Evolutionary conservation across 2,797 vertebrate species (phyloP), one percentile per base, ranked within the genome.

Genomic region (Eurystomus glaucurus): DNA sequence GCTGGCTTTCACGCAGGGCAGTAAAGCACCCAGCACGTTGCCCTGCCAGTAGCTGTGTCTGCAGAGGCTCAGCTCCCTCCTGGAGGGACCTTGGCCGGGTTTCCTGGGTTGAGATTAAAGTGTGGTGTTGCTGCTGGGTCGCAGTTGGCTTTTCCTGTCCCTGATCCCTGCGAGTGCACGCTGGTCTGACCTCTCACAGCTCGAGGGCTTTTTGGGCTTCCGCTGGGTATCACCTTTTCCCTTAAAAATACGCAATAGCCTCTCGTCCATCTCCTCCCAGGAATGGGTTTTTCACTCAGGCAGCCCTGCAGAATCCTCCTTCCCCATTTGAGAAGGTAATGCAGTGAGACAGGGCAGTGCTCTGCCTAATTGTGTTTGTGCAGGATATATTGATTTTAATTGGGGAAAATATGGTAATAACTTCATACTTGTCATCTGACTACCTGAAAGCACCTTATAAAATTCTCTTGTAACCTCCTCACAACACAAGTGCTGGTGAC

Each of bases 131-230:
- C 43, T 58, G 41, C 58, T 29, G 85, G 68, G 22, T 33, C 69
- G 16, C 46, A 15, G 21, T 5, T 3, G 72, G 41, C 54, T 45
- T n/a, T 14, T n/a, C 31, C 37, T 35, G 37, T 3, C 60, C 81
- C 64, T 13, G 0, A 4, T 18, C 4, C 0, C 58, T 4, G 20
- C 0, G 4, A 58, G 12, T 1, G 9, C 15, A 6, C 28, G 45
- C 60, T 31, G 33, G 11, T 48, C 64, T 64, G 69, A 46, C 8
- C 54, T 51, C 52, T 85, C n/a, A 0, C 25, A 14, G 37, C n/a
- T 23, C 3, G 0, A 16, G 8, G 14, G 29, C 37, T 62, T 28
- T 11, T 43, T 11, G 76, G 55, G 37, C 4, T 62, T 33, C 35
- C 58, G 57, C 10, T 58, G 43, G 57, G 33, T 74, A 74, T 25